Conservation (phyloP, 2,888 invertebrate genomes). For the Leptopilina drosophilae region DNA sequence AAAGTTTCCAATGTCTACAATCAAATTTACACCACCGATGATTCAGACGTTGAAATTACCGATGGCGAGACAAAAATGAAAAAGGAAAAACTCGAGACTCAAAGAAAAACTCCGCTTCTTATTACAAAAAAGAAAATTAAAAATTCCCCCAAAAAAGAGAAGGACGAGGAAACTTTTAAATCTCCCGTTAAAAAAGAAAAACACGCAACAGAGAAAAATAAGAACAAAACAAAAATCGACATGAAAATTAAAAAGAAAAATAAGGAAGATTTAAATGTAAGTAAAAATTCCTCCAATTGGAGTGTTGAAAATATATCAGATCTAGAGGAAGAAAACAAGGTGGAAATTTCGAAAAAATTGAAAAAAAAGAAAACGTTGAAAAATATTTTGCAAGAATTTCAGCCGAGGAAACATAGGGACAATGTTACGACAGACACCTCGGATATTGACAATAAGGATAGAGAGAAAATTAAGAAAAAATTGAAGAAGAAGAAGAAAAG, state of each 20-base stretch:
- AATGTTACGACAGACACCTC: background rate
- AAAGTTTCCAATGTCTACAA: background rate
- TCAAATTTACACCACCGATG: too few relatives aligned
- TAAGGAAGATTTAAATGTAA: background rate
- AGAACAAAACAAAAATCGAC: background rate
- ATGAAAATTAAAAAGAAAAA: constrained; percentile 26
- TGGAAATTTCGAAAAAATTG: background rate
- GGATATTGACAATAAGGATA: background rate
- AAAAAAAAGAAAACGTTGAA: background rate
- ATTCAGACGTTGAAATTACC: background rate
- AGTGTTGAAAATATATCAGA: background rate
- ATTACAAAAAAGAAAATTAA: background rate
- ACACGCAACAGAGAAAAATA: too few relatives aligned
- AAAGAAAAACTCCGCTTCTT: background rate
- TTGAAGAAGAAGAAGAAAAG: constrained; percentile 2
- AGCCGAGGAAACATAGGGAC: background rate
- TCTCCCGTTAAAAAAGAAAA: too few relatives aligned
- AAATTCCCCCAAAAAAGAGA: constrained; percentile 13
- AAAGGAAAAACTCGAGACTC: constrained; percentile 9
- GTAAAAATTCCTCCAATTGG: background rate
- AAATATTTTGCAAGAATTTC: background rate
- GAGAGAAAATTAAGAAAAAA: background rate
- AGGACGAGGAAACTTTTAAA: background rate
- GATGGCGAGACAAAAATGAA: background rate
- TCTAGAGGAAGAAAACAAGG: background rate